Evolutionary conservation across 2,113 vertebrate genomes (phyloP), one percentile per base, ranked within the genome.

Genomic region (Leptocoma aspasia): DNA sequence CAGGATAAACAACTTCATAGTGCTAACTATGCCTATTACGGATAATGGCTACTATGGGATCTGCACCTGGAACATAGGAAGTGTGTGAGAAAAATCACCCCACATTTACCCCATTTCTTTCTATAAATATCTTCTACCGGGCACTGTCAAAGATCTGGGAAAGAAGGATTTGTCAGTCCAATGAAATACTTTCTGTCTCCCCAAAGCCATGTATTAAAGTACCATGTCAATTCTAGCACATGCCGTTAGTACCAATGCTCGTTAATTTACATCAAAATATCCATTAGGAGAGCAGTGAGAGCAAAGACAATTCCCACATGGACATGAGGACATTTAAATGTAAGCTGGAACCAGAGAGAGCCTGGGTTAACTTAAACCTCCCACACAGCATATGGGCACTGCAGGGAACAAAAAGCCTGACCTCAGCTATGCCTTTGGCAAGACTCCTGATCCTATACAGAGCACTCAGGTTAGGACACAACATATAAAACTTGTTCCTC

Each of bases 351-450:
- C 1, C 60, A 86, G 56, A 86, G 23, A 27, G 15, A 28, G 31
- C 2, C 86, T 82, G 65, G 14, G 69, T 66, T 86, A 85, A 85
- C 42, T 50, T 53, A 15, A 76, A 56, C 35, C 56, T 94, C 82
- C 60, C 57, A 69, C 45, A 31, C 11, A 27, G 53, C 17, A 63
- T 9, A 28, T 3, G 13, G 33, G 63, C 2, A 3, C 84, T n/a
- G 57, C 93, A 94, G 88, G 70, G 92, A 92, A 82, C 50, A 72
- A 65, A 90, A 75, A 82, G 12, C 53, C 41, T 28, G 41, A 80
- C 49, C 70, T 88, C 53, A 76, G 91, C 49, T 65, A 59, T 0
- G 1, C 37, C 85, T 93, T 65, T 57, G 82, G 78, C 65, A 82
- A 54, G 16, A 23, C n/a, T 87, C 70, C 63, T 31, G 31, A 60